These are phyloP conservation scores for Craniophora ligustri DNA, from an alignment of 2,888 invertebrate species.

Conservation along the genomic window DNA sequence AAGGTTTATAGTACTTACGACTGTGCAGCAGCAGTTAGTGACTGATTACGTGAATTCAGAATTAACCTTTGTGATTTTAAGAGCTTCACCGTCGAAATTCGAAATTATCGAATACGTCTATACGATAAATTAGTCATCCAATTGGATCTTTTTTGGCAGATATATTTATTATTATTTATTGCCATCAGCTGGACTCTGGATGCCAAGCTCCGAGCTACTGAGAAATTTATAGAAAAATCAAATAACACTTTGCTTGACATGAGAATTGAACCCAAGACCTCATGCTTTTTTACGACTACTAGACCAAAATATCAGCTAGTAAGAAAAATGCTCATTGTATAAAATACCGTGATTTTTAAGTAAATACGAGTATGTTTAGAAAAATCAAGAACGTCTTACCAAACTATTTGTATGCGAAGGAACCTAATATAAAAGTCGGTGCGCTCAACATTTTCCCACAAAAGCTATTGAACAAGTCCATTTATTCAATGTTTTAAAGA, in stretches of 20 bases:
- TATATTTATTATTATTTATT: too few relatives aligned
- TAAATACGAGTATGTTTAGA: constrained; percentile 3
- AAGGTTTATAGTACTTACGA: constrained; percentile 28
- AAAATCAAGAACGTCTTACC: constrained; percentile 21
- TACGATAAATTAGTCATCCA: too few relatives aligned
- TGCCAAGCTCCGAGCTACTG: too few relatives aligned
- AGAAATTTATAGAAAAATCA: too few relatives aligned
- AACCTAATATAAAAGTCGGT: constrained; percentile 55
- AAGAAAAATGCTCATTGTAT: neutral
- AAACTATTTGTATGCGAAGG: constrained; percentile 45
- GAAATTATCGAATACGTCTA: too few relatives aligned
- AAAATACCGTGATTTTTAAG: constrained; percentile 2
- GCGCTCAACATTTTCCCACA: constrained; percentile 56
- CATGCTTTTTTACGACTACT: too few relatives aligned
- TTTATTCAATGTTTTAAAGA: constrained; percentile 78
- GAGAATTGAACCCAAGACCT: too few relatives aligned
- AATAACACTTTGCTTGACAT: too few relatives aligned
- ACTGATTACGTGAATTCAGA: constrained; percentile 23
- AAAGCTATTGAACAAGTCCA: constrained; percentile 67
- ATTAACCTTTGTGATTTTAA: constrained; percentile 1
- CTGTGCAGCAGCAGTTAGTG: constrained; percentile 36
- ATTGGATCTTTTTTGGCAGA: too few relatives aligned
- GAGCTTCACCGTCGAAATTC: too few relatives aligned
- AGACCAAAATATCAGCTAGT: too few relatives aligned
- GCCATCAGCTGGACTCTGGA: too few relatives aligned